Evolutionary conservation across 2,113 vertebrate species (phyloP), one percentile per base, ranked within the genome.

Genomic region (Pao palembangensis): DNA sequence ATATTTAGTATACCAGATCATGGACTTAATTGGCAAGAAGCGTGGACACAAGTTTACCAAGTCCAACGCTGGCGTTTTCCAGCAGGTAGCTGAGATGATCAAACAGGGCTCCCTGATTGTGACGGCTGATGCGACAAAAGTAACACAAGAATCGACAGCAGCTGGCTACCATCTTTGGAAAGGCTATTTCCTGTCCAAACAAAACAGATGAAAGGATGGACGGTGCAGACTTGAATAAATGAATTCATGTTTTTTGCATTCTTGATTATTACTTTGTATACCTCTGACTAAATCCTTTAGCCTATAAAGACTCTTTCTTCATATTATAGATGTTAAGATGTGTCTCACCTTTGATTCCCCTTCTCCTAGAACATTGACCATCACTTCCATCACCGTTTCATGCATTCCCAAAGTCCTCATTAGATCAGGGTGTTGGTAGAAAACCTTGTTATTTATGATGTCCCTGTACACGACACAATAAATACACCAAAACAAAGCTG

Each of bases 371-470:
- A 98, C 96, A 55, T 96, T 97, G 57, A 98, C 96, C 96, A 98
- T 98, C 69, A 98, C 95, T 66, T 98, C 94, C 96, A 98, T 98
- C 67, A 98, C 96, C 0, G 95, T 97, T 80, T 98, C 95, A n/a
- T 98, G 96, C 94, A 98, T 98, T 1, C 94, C 95, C 71, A 98
- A 81, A 0, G 93, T 91, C 77, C 94, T 92, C 95, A 98, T 98
- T 65, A 98, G 89, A 79, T 98, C 95, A 14, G 96, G 96, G 69
- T 98, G 96, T 73, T 98, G 96, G 80, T 98, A 98, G 90, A 98
- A 98, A 15, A 98, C 93, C 90, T 97, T 98, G 78, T 98, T 98
- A 78, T 98, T 98, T 94, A 98, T 98, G 61, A 98, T 96, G 75
- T 98, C 94, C 69, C 96, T 98, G 79, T 19, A 55, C 34, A 38